Base-by-base conservation (phyloP, 2,888 invertebrate genomes). In the Cephus pygmeus region DNA sequence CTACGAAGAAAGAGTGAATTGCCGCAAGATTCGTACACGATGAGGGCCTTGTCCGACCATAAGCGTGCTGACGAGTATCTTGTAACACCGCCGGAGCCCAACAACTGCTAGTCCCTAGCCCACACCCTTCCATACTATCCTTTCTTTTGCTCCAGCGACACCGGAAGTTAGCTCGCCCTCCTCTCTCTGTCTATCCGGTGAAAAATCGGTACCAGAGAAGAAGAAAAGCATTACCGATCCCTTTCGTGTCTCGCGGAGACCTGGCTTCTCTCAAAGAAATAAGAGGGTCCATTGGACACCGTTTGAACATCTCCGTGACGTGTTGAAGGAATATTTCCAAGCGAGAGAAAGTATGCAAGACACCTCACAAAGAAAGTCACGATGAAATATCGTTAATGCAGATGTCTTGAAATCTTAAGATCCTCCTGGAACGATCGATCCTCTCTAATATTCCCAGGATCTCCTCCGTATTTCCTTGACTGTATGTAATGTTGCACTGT, bases 1-100 rank as follows among this genome's bases (percentile, higher is more conserved):
- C 94, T 98, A 83, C 95, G 98, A 92, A 96, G 98, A 92, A 98
- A 98, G 93, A 98, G 98, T 30, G 98, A 99, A 92, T 93, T 99
- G 90, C 98, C 98, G 74, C 97, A 98, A 89, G 98, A 99, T 93
- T 95, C 96, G 87, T 95, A 95, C 91, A 98, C 98, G 77, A 95
- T 98, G 88, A 96, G 96, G 92, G 98, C 98, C 83, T 94, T 98
- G 86, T 96, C 95, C 91, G 97, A 97, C 92, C 98, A 98, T 93
- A 97, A 96, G 92, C 94, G 98, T 89, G 96, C 97, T 86, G 98
- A 98, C 92, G 97, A 98, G 89, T 98, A 94, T 94, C 95, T 98
- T 87, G 93, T 95, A 85, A 96, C 97, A 81, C 96, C 97, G 88
- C 96, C 96, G 81, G 97, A 97, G 93, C 95, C 95, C 85, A 96